Conservation (phyloP, 1,140 invertebrate genomes). For the Plodia interpunctella region DNA sequence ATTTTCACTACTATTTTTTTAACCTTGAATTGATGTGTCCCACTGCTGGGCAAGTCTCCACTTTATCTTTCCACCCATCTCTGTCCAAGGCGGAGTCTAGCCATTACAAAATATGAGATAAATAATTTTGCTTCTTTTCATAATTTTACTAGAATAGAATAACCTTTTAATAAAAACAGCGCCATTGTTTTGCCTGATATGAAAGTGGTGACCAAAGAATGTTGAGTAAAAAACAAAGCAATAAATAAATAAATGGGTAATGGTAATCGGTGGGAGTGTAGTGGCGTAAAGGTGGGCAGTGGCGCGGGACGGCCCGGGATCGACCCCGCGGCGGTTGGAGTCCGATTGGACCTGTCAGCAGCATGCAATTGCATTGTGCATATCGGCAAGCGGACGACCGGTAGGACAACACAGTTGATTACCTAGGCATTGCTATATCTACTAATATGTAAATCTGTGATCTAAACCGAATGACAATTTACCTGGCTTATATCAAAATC, state of each 20-base stretch:
- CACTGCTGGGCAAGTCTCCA: too few species aligned
- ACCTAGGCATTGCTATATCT: too few species aligned
- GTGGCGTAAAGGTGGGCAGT: slow-evolving; percentile 17
- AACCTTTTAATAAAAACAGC: neutral
- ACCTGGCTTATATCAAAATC: too few species aligned
- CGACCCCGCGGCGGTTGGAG: slow-evolving; percentile 44
- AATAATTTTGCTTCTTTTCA: neutral
- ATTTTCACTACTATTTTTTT: too few species aligned
- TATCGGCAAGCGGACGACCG: slow-evolving; percentile 27
- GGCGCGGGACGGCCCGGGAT: slow-evolving; percentile 36
- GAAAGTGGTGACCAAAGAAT: slow-evolving; percentile 3
- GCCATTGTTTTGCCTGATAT: neutral
- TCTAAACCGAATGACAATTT: too few species aligned
- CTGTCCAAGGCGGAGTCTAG: too few species aligned
- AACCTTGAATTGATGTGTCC: too few species aligned
- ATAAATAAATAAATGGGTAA: slow-evolving; percentile 9
- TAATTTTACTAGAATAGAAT: neutral
- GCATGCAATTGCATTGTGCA: slow-evolving; percentile 26
- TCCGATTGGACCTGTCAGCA: slow-evolving; percentile 44
- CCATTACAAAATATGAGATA: too few species aligned
- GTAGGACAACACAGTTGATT: too few species aligned
- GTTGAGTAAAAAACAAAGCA: slow-evolving; percentile 3
- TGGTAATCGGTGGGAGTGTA: slow-evolving; percentile 16
- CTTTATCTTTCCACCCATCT: too few species aligned
- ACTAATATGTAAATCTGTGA: too few species aligned